A percentile compares a stretch with the other conserved stretches of the same genome.
phyloP scores from a whole-genome alignment of 2,113 vertebrate genomes.

The Rhagologus leucostigma region DNA sequence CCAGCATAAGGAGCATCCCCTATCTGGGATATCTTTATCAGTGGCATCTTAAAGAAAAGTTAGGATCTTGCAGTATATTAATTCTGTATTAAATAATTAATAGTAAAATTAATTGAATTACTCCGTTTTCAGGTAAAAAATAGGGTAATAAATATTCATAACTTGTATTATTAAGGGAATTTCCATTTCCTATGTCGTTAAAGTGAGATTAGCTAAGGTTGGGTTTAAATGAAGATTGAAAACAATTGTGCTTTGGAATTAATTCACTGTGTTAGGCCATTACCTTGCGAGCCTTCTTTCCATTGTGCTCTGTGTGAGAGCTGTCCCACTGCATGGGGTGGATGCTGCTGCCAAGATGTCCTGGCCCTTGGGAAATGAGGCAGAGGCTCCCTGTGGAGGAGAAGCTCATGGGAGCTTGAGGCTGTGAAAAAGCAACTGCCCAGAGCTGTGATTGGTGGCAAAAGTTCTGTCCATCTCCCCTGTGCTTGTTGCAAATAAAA shows the following conservation, averaged over 20 bases:
- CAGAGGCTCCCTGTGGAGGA: not conserved
- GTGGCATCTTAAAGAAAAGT: not conserved
- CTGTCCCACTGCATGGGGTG: not conserved
- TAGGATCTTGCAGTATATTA: constrained; percentile 78
- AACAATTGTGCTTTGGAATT: constrained; percentile 78
- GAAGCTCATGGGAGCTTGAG: not conserved
- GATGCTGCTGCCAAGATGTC: not conserved
- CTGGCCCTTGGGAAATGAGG: not conserved
- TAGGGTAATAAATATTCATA: constrained; percentile 93
- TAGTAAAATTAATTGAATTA: constrained; percentile 92
- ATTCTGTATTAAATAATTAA: constrained; percentile 92
- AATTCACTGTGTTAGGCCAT: constrained; percentile 55
- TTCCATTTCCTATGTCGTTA: constrained; percentile 81
- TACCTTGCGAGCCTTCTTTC: not conserved
- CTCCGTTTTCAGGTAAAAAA: constrained; percentile 86
- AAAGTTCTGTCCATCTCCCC: not conserved
- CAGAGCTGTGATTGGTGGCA: not conserved
- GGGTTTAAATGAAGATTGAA: constrained; percentile 75
- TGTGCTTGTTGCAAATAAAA: not conserved
- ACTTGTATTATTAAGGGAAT: constrained; percentile 84
- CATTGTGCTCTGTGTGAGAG: not conserved
- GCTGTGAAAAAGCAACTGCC: accelerated
- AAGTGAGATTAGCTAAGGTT: constrained; percentile 75
- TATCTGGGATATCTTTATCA: not conserved
- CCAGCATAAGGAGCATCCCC: accelerated